Conservation (phyloP, 2,888 invertebrate species). For the Lasioglossum pauxillum region DNA sequence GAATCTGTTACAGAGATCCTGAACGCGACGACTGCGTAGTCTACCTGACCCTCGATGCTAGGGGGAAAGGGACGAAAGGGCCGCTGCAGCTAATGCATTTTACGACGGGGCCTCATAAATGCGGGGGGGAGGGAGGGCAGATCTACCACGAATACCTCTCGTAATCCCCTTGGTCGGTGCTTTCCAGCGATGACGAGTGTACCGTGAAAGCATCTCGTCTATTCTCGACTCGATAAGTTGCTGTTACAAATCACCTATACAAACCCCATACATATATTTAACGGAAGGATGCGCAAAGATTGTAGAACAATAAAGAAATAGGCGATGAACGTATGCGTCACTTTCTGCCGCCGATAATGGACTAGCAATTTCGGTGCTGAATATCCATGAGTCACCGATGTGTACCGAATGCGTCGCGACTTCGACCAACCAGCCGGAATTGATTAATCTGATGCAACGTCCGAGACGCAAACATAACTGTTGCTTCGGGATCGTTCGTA, state of each 20-base stretch:
- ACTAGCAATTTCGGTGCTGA: neutral
- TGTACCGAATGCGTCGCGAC: conserved; percentile 15
- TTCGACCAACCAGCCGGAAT: conserved; percentile 25
- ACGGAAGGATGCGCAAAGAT: neutral
- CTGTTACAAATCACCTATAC: no score
- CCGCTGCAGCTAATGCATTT: neutral
- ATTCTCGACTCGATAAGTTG: neutral
- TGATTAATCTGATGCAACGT: conserved; percentile 44
- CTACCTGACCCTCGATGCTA: neutral
- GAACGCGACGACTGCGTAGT: neutral
- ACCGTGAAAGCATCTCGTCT: neutral
- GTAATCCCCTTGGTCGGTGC: neutral
- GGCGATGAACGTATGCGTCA: neutral
- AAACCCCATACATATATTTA: neutral
- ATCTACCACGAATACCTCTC: neutral
- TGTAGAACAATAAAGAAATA: neutral
- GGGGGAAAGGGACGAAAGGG: neutral
- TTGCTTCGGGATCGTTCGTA: neutral
- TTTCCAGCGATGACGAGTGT: neutral
- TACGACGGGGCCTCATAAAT: neutral
- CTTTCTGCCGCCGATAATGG: conserved; percentile 5
- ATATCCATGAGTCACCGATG: conserved; percentile 34
- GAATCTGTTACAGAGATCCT: conserved; percentile 27
- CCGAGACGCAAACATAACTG: conserved; percentile 1
- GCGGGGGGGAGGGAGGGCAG: no score